Evolutionary conservation across 2,888 invertebrate genomes (phyloP), one percentile per base, ranked within the genome.

Genomic region (Orthonevra nobilis): DNA sequence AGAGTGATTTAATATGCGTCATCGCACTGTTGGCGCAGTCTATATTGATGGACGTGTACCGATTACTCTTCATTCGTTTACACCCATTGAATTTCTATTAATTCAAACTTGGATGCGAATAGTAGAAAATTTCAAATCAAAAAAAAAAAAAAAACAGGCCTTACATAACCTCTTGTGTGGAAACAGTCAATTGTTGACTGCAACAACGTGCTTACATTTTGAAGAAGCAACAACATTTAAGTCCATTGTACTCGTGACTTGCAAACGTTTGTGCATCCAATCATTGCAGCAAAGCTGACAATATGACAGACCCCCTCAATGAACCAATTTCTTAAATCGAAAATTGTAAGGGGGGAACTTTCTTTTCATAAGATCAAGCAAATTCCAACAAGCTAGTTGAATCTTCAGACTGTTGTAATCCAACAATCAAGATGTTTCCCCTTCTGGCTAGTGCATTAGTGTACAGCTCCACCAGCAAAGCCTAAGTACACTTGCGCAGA

Each of bases 291-390:
- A n/a, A n/a, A n/a, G n/a, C n/a, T n/a, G n/a, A n/a, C n/a, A n/a
- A n/a, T n/a, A n/a, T n/a, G n/a, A n/a, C n/a, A n/a, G 17, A 30
- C 44, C 14, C 32, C 7, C 42, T 20, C 32, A 42, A 58, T 58
- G 42, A 58, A 58, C 58, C 44, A 58, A 58, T 58, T 58, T 34
- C 30, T 14, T 3, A 32, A 44, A 32, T 20, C 12, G 58, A 42
- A 44, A n/a, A n/a, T n/a, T n/a, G n/a, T n/a, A 14, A 40, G 32
- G 58, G n/a, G 28, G 42, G 20, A 58, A 58, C 58, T 58, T 58
- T 58, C 58, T 40, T 56, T 30, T 26, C 2, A 7, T n/a, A 46
- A 42, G 1, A 40, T 10, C 40, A 19, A 42, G 20, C 23, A 7
- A 36, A 23, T 14, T 14, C 23, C 42, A 1, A 44, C n/a, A 12